Conservation (phyloP, 1,140 invertebrate species). For the Coenobita brevimanus region DNA sequence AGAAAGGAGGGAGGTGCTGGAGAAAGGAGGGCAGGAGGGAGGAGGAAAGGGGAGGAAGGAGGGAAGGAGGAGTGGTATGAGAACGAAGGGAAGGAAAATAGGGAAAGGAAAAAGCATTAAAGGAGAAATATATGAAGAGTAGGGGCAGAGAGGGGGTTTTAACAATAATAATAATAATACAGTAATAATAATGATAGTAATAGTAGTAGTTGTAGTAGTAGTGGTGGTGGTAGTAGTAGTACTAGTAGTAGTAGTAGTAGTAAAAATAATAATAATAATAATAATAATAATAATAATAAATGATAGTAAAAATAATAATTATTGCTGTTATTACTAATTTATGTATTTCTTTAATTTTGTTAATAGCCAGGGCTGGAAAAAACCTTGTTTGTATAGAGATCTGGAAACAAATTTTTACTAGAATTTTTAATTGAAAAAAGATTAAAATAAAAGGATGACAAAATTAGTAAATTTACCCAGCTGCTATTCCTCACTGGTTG, state of each 20-base stretch:
- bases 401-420: no score
- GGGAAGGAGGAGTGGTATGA: not conserved
- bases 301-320: not conserved
- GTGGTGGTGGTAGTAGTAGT: not conserved
- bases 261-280: not conserved
- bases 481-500: no score
- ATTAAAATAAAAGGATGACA: no score
- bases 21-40: not conserved
- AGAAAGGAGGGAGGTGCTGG: not conserved
- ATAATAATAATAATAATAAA: not conserved
- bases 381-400: no score
- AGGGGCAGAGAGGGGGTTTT: not conserved
- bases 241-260: slow-evolving; percentile 1
- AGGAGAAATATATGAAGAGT: not conserved
- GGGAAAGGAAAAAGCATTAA: not conserved
- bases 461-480: no score
- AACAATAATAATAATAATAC: not conserved
- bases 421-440: no score
- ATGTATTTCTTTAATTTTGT: no score
- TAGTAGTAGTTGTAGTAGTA: not conserved
- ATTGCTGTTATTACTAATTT: not conserved
- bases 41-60: not conserved
- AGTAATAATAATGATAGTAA: not conserved
- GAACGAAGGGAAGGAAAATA: not conserved
- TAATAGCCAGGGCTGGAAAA: no score